Conservation (phyloP, 2,113 vertebrate genomes). For the Ceuthmochares aereus region DNA sequence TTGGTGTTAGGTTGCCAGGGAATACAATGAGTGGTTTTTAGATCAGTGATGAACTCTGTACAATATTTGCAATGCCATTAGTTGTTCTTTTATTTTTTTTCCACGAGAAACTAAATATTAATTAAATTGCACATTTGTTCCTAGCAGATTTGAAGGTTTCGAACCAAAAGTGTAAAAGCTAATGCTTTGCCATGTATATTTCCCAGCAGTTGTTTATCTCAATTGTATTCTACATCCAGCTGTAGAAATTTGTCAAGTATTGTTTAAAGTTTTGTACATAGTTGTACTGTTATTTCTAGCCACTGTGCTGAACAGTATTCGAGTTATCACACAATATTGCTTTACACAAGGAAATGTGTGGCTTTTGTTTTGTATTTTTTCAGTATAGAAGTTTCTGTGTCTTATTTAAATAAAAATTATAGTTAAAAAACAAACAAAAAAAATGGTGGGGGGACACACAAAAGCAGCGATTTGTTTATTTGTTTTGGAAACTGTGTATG, state of each 20-base stretch:
- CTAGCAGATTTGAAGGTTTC: conserved; percentile 74
- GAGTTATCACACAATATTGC: conserved; percentile 81
- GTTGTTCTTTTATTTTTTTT: conserved; percentile 67
- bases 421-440: conserved; percentile 67
- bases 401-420: conserved; percentile 96
- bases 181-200: conserved; percentile 79
- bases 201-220: conserved; percentile 79
- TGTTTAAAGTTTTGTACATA: conserved; percentile 85
- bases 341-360: conserved; percentile 85
- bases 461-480: conserved; percentile 4
- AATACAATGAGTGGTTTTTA: conserved; percentile 52
- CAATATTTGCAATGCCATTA: conserved; percentile 67
- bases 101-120: conserved; percentile 80
- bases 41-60: conserved; percentile 71
- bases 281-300: conserved; percentile 82
- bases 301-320: conserved; percentile 84
- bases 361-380: conserved; percentile 90
- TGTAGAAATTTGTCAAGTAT: conserved; percentile 80
- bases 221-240: conserved; percentile 78
- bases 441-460: neutral
- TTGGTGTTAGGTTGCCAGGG: conserved; percentile 60
- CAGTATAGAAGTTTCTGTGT: conserved; percentile 88
- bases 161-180: conserved; percentile 81
- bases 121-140: conserved; percentile 78
- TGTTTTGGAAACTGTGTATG: neutral